These are phyloP conservation scores for Nesoenas mayeri DNA, from an alignment of 2,113 vertebrate species.

Conservation along the genomic window DNA sequence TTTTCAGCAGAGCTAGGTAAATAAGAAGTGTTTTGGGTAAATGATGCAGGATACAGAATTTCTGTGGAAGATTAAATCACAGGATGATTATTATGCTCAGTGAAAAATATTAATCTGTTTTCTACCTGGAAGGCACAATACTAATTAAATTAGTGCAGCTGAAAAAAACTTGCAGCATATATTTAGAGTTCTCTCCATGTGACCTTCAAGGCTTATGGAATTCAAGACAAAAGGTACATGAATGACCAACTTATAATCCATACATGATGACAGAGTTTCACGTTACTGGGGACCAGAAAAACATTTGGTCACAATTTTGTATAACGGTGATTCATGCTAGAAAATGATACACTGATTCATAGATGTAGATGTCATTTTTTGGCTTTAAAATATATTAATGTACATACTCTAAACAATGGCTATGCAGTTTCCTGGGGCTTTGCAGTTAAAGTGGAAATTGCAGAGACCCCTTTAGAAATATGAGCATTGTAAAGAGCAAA, in stretches of 20 bases:
- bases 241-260: background rate
- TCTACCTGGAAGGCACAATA: background rate
- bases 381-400: background rate
- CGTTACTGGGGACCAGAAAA: conserved; percentile 4
- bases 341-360: conserved; percentile 55
- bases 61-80: conserved; percentile 33
- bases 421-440: background rate
- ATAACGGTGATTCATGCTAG: conserved; percentile 19
- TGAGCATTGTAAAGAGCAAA: background rate
- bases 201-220: background rate
- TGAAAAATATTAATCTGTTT: conserved; percentile 1
- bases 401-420: background rate
- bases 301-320: conserved; percentile 12
- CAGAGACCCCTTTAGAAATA: background rate
- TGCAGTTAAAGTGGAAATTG: background rate
- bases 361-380: background rate
- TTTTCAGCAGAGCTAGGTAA: background rate
- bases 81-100: background rate
- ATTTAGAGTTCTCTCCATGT: background rate
- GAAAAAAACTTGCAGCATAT: background rate
- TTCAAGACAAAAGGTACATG: background rate
- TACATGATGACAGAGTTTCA: conserved; percentile 11
- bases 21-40: background rate
- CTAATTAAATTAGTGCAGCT: background rate
- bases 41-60: conserved; percentile 23